Base-by-base conservation (phyloP, 2,113 vertebrate genomes). In the Ia io region DNA sequence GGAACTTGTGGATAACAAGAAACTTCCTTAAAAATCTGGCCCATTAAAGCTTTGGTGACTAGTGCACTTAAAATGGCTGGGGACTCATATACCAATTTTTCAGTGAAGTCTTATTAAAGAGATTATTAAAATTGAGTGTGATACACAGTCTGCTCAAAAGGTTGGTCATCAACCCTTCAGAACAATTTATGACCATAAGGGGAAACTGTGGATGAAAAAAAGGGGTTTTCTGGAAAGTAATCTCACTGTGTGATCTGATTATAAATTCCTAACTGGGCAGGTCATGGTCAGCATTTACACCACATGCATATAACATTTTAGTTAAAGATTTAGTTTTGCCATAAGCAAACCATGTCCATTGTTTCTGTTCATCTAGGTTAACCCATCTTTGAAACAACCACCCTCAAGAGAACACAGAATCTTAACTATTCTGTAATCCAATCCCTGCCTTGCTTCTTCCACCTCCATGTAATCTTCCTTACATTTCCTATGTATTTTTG, bases 1-100 rank as follows among this genome's bases (percentile, higher is more conserved):
- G 69, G 51, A 90, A 49, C 67, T 82, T 89, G 59, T 77, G 83
- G 53, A 23, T 20, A 71, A 28, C 1, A 18, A 90, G 35, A 80
- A 90, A 87, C 51, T 87, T 83, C 87, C 32, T 95, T 56, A 95
- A 93, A 95, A 83, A 40, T 51, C 5, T 28, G 40, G 56, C 28
- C 47, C 30, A 42, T 30, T 76, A 80, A 44, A 70, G 44, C 78
- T 93, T 93, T 32, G 56, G 49, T 53, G 35, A 49, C n/a, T 23
- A 53, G n/a, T 73, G 17, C 23, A 14, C 40, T 44, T 84, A 88
- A 88, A 91, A 88, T 84, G 35, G 63, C 35, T 32, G 14, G 42
- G 11, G 30, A 90, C 30, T 88, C 22, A 16, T 40, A 18, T 59
- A 61, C 10, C 56, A 86, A 56, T 49, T 87, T 44, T 84, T 20